These are phyloP conservation scores for Artibeus jamaicensis DNA, from an alignment of 2,797 vertebrate species.

Conservation along the genomic window DNA sequence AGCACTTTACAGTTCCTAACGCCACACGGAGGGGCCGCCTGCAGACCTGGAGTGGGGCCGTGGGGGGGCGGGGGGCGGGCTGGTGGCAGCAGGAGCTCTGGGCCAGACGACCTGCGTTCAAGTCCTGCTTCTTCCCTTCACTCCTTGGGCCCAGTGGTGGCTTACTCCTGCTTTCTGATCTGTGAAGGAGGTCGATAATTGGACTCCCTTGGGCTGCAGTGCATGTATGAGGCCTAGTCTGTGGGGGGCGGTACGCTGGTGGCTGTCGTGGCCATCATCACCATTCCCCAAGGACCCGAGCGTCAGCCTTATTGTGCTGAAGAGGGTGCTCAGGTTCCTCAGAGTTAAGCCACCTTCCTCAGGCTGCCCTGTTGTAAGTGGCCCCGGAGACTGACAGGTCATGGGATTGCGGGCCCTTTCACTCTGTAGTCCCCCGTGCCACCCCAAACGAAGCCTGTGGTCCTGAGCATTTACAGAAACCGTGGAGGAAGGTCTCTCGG, in stretches of 20 bases:
- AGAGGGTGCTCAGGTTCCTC: background rate
- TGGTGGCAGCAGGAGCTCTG: background rate
- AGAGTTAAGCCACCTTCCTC: background rate
- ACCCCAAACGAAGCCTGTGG: background rate
- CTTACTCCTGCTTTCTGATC: background rate
- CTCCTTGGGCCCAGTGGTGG: background rate
- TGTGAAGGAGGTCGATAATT: background rate
- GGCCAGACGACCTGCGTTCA: background rate
- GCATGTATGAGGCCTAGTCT: background rate
- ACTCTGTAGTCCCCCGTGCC: too few relatives aligned
- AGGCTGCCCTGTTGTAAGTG: background rate
- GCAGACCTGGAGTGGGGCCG: background rate
- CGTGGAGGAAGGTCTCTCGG: background rate
- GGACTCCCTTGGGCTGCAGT: background rate
- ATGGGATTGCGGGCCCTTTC: background rate
- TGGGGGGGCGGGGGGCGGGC: background rate
- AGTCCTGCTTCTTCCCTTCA: background rate
- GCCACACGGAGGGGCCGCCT: too few relatives aligned
- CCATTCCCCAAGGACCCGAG: background rate
- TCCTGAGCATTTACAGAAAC: background rate
- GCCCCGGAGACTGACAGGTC: background rate
- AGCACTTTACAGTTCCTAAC: background rate
- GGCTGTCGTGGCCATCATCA: background rate
- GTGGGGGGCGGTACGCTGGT: rapidly evolving
- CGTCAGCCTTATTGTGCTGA: background rate